Base-by-base conservation (phyloP, 2,113 vertebrate species). In the Tricholaema leucomelas region DNA sequence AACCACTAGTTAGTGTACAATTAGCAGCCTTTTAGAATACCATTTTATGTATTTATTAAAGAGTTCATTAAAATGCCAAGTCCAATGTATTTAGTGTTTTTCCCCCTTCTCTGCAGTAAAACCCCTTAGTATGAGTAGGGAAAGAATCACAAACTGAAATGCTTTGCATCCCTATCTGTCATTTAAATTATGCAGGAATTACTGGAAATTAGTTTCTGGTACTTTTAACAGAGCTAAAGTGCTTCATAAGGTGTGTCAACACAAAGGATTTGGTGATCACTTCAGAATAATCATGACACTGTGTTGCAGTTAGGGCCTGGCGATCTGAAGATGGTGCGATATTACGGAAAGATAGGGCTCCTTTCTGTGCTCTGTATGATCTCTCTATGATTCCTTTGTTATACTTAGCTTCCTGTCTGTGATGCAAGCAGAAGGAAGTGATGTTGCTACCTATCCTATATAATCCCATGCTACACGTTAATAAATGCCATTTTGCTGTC, bases 251-350 rank as follows among this genome's bases (percentile, higher is more conserved):
- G 92, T 36, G 48, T 90, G 96, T 93, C 83, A 87, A 75, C 82
- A 95, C 87, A 97, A 95, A 91, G 93, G 92, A 95, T 96, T 95
- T 96, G 84, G 92, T 92, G 77, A 96, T 94, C 89, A 88, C 92
- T 97, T 96, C 92, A 89, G 90, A 95, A 94, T 97, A 96, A 97
- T 95, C 92, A 91, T 42, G 64, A 82, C 87, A 90, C n/a, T n/a
- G n/a, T n/a, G n/a, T n/a, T n/a, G n/a, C n/a, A n/a, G n/a, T n/a
- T n/a, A n/a, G n/a, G n/a, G n/a, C n/a, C n/a, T n/a, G n/a, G n/a
- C n/a, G n/a, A n/a, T n/a, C n/a, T n/a, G n/a, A n/a, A n/a, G n/a
- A n/a, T n/a, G n/a, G n/a, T n/a, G n/a, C n/a, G n/a, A n/a, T n/a
- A n/a, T n/a, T n/a, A n/a, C n/a, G n/a, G n/a, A n/a, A n/a, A n/a